Conservation (phyloP, 1,140 invertebrate genomes). For the Stratiolaelaps scimitus region DNA sequence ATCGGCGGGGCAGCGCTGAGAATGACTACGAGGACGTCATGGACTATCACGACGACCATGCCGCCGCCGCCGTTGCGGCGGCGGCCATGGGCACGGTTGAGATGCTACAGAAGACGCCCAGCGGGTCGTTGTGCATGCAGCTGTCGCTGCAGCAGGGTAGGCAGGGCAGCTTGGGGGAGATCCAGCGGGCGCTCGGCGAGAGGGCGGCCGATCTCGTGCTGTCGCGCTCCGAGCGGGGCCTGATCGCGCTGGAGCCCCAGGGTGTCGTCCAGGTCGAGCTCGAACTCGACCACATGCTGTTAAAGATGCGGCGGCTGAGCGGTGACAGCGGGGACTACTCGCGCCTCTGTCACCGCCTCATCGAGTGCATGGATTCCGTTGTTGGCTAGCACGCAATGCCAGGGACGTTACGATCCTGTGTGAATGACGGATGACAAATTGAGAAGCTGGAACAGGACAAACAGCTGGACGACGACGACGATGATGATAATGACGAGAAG, state of each 20-base stretch:
- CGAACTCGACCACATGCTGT: constrained; percentile 57
- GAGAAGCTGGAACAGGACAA: too few species aligned
- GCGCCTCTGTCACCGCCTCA: constrained; percentile 74
- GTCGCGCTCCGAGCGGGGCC: constrained; percentile 41
- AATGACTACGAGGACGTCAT: constrained; percentile 26
- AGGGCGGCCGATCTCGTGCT: constrained; percentile 50
- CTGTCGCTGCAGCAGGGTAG: constrained; percentile 53
- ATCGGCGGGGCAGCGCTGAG: neutral
- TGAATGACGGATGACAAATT: too few species aligned
- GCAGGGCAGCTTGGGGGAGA: constrained; percentile 41
- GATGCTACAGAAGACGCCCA: constrained; percentile 41
- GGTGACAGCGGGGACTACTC: constrained; percentile 80
- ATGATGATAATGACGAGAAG: too few species aligned
- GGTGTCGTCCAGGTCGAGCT: constrained; percentile 75
- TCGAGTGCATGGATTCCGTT: constrained; percentile 56
- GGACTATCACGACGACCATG: constrained; percentile 32
- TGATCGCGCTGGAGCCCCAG: constrained; percentile 56
- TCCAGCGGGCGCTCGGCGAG: constrained; percentile 66
- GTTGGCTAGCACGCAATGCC: neutral
- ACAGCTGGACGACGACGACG: too few species aligned
- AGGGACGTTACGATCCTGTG: too few species aligned
- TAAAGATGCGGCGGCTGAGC: constrained; percentile 77
- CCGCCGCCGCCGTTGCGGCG: constrained; percentile 31
- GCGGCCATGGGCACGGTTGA: constrained; percentile 29
- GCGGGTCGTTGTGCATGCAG: constrained; percentile 51